Base-by-base conservation (phyloP, 2,113 vertebrate species). In the Garra rufa region DNA sequence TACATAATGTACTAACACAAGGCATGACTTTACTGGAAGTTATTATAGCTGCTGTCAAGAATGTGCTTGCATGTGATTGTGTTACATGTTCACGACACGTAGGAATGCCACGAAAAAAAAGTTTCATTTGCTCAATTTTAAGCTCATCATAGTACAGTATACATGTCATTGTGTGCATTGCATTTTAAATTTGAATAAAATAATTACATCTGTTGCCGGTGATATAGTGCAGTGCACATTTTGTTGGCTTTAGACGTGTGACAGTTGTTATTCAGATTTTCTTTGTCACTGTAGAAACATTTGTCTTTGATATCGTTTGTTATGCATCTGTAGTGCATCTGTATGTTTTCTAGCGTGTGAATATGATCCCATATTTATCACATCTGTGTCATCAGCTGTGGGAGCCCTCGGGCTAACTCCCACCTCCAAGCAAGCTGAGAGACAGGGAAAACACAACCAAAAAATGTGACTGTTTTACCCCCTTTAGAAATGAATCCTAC, bases 401-500 rank as follows among this genome's bases (percentile, higher is more conserved):
- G 59, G 26, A 48, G 71, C 41, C 71, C 30, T 81, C 14, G 28
- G 61, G 78, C 78, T 10, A 13, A 76, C n/a, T 71, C 8, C 9
- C 57, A 69, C 57, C 61, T 82, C 63, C 43, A 79, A 86, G 46
- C 15, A 17, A n/a, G 69, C 74, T 75, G 50, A 74, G 81, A 65
- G 34, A 83, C 41, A 55, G 13, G 15, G 73, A 73, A 83, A 81
- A 70, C 34, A 7, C 9, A 63, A 65, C 50, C 83, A 87, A 83
- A 88, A 91, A 88, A 87, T 79, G 81, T 88, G 83, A 88, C 74
- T 81, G 83, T 83, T 76, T 89, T 89, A 91, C 88, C 91, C 88
- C 89, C 84, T 83, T 89, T 93, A 92, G 88, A 93, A 94, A 93
- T 92, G 86, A 94, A 92, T 92, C 90, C 92, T 89, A 92, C 93